Percentiles rank a stretch among this genome's conserved stretches.
phyloP scores from a whole-genome alignment of 2,797 vertebrate species.

The Bradypodion ventrale region DNA sequence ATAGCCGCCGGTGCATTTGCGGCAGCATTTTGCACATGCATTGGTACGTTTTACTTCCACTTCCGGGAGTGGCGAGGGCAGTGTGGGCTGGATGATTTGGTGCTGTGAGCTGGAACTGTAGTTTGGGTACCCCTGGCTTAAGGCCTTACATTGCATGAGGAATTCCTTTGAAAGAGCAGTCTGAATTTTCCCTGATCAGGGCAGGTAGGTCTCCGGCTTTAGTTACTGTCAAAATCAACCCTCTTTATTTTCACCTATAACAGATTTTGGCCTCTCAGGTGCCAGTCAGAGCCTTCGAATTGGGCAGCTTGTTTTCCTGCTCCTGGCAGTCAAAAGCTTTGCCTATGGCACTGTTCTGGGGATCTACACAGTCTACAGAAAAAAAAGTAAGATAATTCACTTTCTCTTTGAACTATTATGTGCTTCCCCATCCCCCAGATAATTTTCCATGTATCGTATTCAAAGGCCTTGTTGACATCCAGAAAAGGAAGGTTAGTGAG shows the following conservation, averaged over 20 bases:
- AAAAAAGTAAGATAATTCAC: neutral
- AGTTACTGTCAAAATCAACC: neutral
- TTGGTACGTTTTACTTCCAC: too few relatives aligned
- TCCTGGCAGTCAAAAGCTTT: conserved; percentile 19
- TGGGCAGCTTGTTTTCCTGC: conserved; percentile 17
- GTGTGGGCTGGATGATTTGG: too few relatives aligned
- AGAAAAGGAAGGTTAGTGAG: neutral
- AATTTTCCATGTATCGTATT: neutral
- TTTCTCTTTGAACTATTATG: neutral
- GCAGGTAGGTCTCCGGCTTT: neutral
- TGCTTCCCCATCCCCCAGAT: neutral
- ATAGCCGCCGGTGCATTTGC: too few relatives aligned
- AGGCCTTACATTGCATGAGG: neutral
- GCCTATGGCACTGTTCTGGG: neutral
- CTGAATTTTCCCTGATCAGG: neutral
- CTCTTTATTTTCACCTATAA: neutral
- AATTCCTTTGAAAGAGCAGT: neutral
- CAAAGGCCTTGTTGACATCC: neutral
- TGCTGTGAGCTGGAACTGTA: too few relatives aligned
- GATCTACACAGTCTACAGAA: conserved; percentile 2
- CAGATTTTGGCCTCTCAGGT: neutral
- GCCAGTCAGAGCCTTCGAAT: neutral
- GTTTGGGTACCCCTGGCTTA: too few relatives aligned
- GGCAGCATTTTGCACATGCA: too few relatives aligned
- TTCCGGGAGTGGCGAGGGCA: too few relatives aligned